Base-by-base conservation (phyloP, 2,888 invertebrate genomes). In the Agrochola macilenta region DNA sequence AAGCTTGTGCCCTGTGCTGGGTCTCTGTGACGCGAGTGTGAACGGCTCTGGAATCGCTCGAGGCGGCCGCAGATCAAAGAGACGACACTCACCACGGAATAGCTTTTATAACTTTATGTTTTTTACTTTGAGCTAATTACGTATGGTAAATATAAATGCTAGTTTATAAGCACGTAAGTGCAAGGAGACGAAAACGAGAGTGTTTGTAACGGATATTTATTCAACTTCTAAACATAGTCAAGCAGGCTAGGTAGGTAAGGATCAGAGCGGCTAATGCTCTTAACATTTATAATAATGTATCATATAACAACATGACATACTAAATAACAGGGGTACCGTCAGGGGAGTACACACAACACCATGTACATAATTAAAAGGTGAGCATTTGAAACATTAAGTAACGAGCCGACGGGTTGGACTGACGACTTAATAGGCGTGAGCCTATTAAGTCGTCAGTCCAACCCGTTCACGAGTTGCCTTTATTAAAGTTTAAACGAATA, bases 351-450 rank as follows among this genome's bases (percentile, higher is more conserved):
- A 72, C 61, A 69, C 54, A 60, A 52, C 43, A 69, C 43, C 61
- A n/a, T 64, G 39, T 74, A 72, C 69, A 80, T 83, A 68, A 80
- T 81, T 76, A 78, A 78, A 73, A 61, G 69, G 43, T 43, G 30
- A 72, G 1, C 60, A 71, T 70, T 64, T 81, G 61, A 81, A 76
- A 81, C 78, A 81, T 71, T 78, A 65, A 71, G 39, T 78, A 74
- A 70, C 58, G 54, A 70, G 58, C 74, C 17, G 49, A 14, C n/a
- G n/a, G 65, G 35, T 65, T 76, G 54, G 9, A 39, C 46, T 69
- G 73, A 71, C 43, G 26, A 69, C 52, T 70, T 77, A 76, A 69
- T 72, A 81, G 49, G 23, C 64, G n/a, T n/a, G n/a, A n/a, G n/a
- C n/a, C n/a, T n/a, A n/a, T n/a, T n/a, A n/a, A n/a, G n/a, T n/a